Conservation (phyloP, 2,797 vertebrate species). For the Clarias pachynema region DNA sequence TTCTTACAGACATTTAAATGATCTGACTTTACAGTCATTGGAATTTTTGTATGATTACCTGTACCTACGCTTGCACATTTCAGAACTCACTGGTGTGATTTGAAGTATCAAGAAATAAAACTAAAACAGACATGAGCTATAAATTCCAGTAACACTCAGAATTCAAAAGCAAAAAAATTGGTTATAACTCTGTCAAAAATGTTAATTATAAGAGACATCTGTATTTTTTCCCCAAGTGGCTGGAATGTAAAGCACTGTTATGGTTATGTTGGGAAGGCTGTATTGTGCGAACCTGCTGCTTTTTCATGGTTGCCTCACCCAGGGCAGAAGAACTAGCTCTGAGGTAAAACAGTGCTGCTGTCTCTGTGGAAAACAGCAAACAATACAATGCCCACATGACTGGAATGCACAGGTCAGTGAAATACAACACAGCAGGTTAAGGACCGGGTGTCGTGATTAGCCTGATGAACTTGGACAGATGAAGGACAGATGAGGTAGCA, state of each 20-base stretch:
- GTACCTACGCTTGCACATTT: neutral
- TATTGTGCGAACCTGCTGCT: neutral
- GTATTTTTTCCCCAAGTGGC: neutral
- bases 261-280: neutral
- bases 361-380: neutral
- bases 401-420: neutral
- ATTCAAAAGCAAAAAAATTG: neutral
- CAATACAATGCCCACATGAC: neutral
- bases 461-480: neutral
- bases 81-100: neutral
- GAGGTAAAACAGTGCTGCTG: neutral
- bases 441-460: neutral
- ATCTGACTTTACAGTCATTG: neutral
- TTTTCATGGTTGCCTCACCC: neutral
- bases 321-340: neutral
- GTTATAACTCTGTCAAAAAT: too few species aligned
- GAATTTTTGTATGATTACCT: too few species aligned
- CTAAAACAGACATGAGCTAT: neutral
- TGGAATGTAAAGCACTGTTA: neutral
- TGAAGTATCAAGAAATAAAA: neutral
- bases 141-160: neutral
- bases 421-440: constrained; percentile 20
- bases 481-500: constrained; percentile 3
- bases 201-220: neutral
- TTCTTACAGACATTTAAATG: neutral